A percentile compares a stretch with the other conserved stretches of the same genome.
phyloP scores from a whole-genome alignment of 1,140 invertebrate genomes.

The Camponotus vicinus region DNA sequence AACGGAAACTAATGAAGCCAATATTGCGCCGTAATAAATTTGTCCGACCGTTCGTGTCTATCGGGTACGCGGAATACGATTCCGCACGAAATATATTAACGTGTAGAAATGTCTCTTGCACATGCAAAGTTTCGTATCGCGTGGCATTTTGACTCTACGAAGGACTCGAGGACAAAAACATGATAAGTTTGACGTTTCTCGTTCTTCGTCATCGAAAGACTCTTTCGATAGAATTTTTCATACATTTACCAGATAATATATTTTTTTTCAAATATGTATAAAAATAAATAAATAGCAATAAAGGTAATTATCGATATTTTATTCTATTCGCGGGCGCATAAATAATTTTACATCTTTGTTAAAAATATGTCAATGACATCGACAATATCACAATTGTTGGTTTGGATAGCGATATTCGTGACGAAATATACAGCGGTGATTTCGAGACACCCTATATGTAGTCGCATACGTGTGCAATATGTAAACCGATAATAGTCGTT shows the following conservation, averaged over 20 bases:
- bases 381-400: background rate
- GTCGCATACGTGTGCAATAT: background rate
- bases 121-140: constrained; percentile 32
- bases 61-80: constrained; percentile 30
- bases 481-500: constrained; percentile 50
- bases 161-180: background rate
- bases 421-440: constrained; percentile 14
- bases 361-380: background rate
- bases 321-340: background rate
- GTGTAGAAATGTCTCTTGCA: constrained; percentile 37
- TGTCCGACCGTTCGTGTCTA: constrained; percentile 61
- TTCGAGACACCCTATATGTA: constrained; percentile 29
- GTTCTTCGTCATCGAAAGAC: background rate
- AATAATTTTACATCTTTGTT: background rate
- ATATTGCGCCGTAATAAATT: constrained; percentile 71
- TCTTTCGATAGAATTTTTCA: background rate
- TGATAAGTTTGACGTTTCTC: constrained; percentile 15
- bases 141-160: constrained; percentile 1
- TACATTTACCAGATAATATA: background rate
- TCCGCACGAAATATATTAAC: constrained; percentile 27
- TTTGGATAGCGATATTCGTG: background rate
- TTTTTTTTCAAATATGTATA: background rate
- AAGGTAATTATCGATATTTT: background rate
- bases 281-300: constrained; percentile 4
- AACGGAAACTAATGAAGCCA: constrained; percentile 75